phyloP scores from a whole-genome alignment of 1,140 invertebrate species.

The Homalodisca vitripennis region DNA sequence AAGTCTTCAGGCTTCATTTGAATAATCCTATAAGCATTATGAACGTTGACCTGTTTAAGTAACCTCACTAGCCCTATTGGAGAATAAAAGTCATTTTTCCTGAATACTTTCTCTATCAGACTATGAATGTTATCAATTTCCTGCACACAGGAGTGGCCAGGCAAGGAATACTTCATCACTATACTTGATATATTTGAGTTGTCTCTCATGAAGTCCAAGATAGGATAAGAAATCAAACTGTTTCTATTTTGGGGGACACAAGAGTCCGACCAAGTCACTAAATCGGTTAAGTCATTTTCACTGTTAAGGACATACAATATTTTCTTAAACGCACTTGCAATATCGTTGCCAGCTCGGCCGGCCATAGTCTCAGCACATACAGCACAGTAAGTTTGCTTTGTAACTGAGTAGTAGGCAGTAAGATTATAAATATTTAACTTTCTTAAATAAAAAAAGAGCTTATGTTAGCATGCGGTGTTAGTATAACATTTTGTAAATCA shows the following conservation, averaged over 20 bases:
- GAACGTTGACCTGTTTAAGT: constrained; percentile 28
- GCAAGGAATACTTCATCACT: constrained; percentile 42
- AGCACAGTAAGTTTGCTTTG: constrained; percentile 39
- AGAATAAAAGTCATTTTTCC: constrained; percentile 36
- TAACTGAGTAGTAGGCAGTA: constrained; percentile 37
- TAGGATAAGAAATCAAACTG: constrained; percentile 39
- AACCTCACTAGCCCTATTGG: constrained; percentile 37
- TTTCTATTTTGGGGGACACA: constrained; percentile 43
- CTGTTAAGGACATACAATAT: constrained; percentile 35
- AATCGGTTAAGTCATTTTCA: constrained; percentile 35
- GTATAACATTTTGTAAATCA: constrained; percentile 19
- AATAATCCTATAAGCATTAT: constrained; percentile 33
- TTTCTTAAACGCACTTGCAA: constrained; percentile 41
- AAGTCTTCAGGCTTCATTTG: constrained; percentile 31
- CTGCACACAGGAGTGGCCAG: constrained; percentile 42
- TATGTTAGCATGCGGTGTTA: constrained; percentile 23
- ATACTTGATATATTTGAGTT: constrained; percentile 34
- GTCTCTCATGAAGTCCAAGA: constrained; percentile 38
- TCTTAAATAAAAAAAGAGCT: constrained; percentile 37
- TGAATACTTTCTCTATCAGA: constrained; percentile 40
- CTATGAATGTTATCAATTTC: constrained; percentile 42
- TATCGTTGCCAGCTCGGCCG: constrained; percentile 40
- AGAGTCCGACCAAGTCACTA: constrained; percentile 41
- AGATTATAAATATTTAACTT: constrained; percentile 42
- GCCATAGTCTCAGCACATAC: constrained; percentile 38